Evolutionary conservation across 2,888 invertebrate species (phyloP), one percentile per base, ranked within the genome.

Genomic region (Drosophila longiperda): DNA sequence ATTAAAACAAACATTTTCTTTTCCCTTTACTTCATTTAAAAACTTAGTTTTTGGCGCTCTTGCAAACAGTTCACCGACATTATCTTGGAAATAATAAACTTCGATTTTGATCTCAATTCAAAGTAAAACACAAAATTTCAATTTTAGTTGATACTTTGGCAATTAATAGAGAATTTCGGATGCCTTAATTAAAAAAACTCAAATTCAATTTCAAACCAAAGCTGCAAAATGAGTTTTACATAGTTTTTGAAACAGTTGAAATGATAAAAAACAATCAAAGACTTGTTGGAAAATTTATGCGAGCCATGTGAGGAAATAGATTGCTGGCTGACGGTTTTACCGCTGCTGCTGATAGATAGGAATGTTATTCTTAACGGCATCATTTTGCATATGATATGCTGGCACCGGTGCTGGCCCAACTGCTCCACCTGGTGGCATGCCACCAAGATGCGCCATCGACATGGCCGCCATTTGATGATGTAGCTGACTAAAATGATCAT

Each of bases 261-360:
- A 11, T 8, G 11, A 34, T 50, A 65, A 45, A 23, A 52, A 36
- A 45, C 1, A 45, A 54, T 60, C 55, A 66, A 52, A 63, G 36
- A 57, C 33, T 67, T 60, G 32, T 60, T 34, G 69, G 29, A 45
- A 63, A 73, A 64, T 38, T 63, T 11, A 59, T 71, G 53, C 64
- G 58, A 65, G 40, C 42, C 29, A 42, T 42, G 42, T 66, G 11
- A 68, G 62, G 60, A 72, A 63, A 75, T 57, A 17, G 38, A 17
- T 11, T 57, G 50, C 33, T 64, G 45, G 5, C 23, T 34, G 4
- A 67, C 74, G 64, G 73, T 91, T 90, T 93, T 93, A 93, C 92
- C 93, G 92, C 84, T 93, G 93, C 82, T 93, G 93, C 82, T 93
- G 93, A 82, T 92, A 93, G 73, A 93, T 91, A 80, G 93, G 93